These are phyloP conservation scores for Halcyon leucocephala DNA, from an alignment of 2,797 vertebrate genomes.

Conservation along the genomic window DNA sequence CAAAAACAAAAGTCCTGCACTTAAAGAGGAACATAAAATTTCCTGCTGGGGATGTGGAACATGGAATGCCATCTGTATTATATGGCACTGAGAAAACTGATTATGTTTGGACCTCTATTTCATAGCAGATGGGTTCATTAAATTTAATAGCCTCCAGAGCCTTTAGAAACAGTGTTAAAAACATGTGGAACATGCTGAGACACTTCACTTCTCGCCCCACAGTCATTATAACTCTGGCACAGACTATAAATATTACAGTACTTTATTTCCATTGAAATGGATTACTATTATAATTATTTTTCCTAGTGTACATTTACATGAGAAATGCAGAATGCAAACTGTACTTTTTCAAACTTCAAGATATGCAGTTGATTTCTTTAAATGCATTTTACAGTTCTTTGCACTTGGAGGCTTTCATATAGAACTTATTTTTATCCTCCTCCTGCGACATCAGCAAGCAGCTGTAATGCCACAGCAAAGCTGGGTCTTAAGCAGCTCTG, in stretches of 20 bases:
- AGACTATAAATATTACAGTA: constrained; percentile 80
- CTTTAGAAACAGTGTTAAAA: constrained; percentile 84
- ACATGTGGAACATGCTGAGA: constrained; percentile 87
- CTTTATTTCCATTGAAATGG: constrained; percentile 82
- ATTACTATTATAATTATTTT: constrained; percentile 78
- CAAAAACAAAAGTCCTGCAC: constrained; percentile 31
- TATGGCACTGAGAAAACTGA: constrained; percentile 82
- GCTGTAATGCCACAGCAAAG: constrained; percentile 29
- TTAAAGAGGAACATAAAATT: constrained; percentile 70
- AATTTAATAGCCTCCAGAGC: constrained; percentile 89
- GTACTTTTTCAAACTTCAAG: constrained; percentile 30
- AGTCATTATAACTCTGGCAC: constrained; percentile 83
- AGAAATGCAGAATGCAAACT: constrained; percentile 60
- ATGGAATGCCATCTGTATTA: constrained; percentile 81
- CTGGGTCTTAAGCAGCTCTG: constrained; percentile 18
- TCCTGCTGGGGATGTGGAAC: constrained; percentile 78
- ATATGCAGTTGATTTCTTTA: constrained; percentile 18
- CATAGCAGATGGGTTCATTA: constrained; percentile 92
- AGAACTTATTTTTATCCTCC: constrained; percentile 45
- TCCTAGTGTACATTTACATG: constrained; percentile 55
- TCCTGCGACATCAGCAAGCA: constrained; percentile 34
- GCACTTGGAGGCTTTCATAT: constrained; percentile 28
- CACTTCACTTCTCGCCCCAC: constrained; percentile 83
- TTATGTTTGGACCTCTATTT: constrained; percentile 82
- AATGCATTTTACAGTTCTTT: constrained; percentile 43